Evolutionary conservation across 2,888 invertebrate species (phyloP).

Genomic region (Teinopalpus imperialis): DNA sequence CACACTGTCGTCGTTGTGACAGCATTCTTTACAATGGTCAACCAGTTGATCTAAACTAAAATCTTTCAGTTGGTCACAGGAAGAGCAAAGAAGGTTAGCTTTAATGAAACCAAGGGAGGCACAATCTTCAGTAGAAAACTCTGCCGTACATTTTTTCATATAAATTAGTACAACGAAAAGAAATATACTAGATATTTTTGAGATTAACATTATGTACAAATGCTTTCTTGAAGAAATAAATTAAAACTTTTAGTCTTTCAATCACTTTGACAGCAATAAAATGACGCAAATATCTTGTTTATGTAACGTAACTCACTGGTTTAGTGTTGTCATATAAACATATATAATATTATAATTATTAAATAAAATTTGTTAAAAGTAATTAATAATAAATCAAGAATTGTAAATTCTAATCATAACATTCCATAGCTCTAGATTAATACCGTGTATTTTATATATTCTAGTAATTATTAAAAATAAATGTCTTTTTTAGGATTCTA

Average conservation of each 20-base stretch:
- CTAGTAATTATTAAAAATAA: neutral
- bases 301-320: neutral
- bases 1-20: conserved; percentile 87
- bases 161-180: conserved; percentile 31
- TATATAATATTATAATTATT: too few relatives aligned
- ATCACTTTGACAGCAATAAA: neutral
- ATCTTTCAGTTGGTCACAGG: conserved; percentile 91
- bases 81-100: conserved; percentile 92
- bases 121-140: conserved; percentile 91
- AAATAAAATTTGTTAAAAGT: too few relatives aligned
- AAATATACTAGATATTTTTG: conserved; percentile 23
- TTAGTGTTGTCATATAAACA: too few relatives aligned
- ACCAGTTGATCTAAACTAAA: conserved; percentile 86
- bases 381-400: too few relatives aligned
- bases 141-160: conserved; percentile 49
- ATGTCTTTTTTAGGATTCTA: conserved; percentile 85
- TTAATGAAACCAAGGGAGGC: conserved; percentile 92
- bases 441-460: too few relatives aligned
- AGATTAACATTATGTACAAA: conserved; percentile 27
- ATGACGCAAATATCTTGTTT: neutral
- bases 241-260: too few relatives aligned
- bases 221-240: too few relatives aligned
- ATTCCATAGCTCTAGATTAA: too few relatives aligned
- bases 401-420: too few relatives aligned
- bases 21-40: conserved; percentile 89